phyloP scores from a whole-genome alignment of 2,888 invertebrate species.

The Drosophila pegasa region DNA sequence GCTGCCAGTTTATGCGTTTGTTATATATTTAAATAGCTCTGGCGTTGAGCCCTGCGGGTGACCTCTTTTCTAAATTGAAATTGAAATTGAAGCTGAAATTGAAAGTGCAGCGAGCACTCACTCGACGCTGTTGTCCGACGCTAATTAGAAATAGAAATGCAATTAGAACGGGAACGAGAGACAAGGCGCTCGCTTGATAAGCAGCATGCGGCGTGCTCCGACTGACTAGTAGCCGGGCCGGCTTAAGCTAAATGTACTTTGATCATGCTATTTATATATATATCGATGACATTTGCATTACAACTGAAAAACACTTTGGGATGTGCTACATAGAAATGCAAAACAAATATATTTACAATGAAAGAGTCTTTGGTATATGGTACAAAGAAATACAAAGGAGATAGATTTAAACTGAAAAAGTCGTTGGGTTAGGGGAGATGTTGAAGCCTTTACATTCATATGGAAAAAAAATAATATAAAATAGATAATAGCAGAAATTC shows the following conservation, averaged over 20 bases:
- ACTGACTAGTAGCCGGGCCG: conserved; percentile 26
- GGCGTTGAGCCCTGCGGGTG: conserved; percentile 35
- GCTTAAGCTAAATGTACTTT: conserved; percentile 29
- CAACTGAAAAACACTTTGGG: conserved; percentile 15
- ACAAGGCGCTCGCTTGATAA: conserved; percentile 61
- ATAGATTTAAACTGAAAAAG: neutral
- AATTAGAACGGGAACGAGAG: conserved; percentile 39
- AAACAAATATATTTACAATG: neutral
- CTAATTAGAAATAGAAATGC: conserved; percentile 49
- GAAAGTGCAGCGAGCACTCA: conserved; percentile 46
- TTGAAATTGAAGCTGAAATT: conserved; percentile 46
- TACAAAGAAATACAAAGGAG: neutral
- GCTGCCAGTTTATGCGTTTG: conserved; percentile 7
- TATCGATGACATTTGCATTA: conserved; percentile 54
- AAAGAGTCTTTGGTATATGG: neutral
- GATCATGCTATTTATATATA: conserved; percentile 40
- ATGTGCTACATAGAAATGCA: neutral
- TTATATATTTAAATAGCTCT: conserved; percentile 43
- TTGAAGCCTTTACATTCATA: too few species aligned
- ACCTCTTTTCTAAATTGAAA: conserved; percentile 65
- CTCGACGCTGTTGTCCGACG: conserved; percentile 29
- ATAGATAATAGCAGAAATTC: neutral
- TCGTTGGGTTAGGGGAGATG: neutral
- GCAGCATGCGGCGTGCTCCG: conserved; percentile 13
- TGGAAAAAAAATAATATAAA: too few species aligned